A percentile compares a stretch with the other conserved stretches of the same genome.
These are phyloP conservation scores for Microctenopoma stevenorrisi DNA, from an alignment of 2,797 vertebrate species.

Conservation along the genomic window DNA sequence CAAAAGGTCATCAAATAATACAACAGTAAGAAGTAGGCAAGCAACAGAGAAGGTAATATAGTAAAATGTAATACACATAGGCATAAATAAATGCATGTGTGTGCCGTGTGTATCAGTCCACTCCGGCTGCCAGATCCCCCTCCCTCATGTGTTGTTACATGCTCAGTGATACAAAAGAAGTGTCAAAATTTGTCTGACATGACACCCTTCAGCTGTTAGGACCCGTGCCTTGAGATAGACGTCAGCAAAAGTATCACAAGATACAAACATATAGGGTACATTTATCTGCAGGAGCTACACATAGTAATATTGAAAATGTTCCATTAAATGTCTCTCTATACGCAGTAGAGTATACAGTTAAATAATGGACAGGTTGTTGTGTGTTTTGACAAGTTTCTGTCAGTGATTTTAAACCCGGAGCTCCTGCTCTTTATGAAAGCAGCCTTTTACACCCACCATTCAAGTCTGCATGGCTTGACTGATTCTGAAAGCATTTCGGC, in stretches of 20 bases:
- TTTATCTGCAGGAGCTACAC: not conserved
- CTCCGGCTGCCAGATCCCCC: not conserved
- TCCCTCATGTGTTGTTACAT: not conserved
- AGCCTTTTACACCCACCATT: conserved; percentile 2
- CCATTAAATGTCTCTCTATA: too few species aligned
- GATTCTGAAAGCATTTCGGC: not conserved
- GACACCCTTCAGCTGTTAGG: too few species aligned
- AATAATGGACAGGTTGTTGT: not conserved
- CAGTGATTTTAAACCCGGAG: not conserved
- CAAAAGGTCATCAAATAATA: conserved; percentile 12
- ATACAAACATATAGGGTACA: not conserved
- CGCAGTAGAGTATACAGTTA: too few species aligned
- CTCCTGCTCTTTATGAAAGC: too few species aligned
- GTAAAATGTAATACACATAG: too few species aligned
- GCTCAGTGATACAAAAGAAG: not conserved
- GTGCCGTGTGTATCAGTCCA: not conserved
- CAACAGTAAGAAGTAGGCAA: not conserved
- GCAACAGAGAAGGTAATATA: not conserved
- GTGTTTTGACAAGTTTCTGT: not conserved
- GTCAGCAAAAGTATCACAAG: not conserved
- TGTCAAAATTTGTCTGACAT: too few species aligned
- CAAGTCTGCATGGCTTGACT: not conserved
- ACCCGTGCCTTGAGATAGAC: conserved; percentile 1
- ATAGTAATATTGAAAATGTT: not conserved
- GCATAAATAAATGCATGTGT: not conserved